Base-by-base conservation (phyloP, 2,113 vertebrate species). In the Potamarius usumacintae region DNA sequence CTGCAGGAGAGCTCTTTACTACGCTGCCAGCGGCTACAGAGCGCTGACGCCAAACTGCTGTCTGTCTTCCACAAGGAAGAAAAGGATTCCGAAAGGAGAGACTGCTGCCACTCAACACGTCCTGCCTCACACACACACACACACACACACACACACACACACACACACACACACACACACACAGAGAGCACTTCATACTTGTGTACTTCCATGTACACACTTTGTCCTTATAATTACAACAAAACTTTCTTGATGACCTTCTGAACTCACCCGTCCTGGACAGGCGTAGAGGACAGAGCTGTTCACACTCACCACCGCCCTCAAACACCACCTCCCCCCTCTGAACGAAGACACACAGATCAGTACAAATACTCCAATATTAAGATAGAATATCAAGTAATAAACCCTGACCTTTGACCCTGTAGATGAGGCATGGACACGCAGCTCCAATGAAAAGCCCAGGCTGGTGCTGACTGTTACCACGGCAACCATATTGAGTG, bases 11-110 rank as follows among this genome's bases (percentile, higher is more conserved):
- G 93, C 52, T 88, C 94, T 90, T 95, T 96, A 83, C 95, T 94
- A 90, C 94, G 96, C 90, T 96, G 96, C 97, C 97, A 98, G 79
- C 93, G 96, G 88, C 96, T 94, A 91, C 96, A 97, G 80, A 99
- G 94, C 58, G 97, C 95, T 85, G 94, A 94, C 65, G 97, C 96
- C 92, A 98, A 96, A 84, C 96, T 94, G 17, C 94, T 97, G 95
- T 99, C 98, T 76, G 96, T 89, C 0, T 92, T 90, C 97, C 97
- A 98, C 52, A 96, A 95, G 34, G 95, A 96, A 80, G 0, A 85
- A 85, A 76, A 91, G 22, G 93, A 94, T 85, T 96, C 96, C 88
- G 97, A 92, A 86, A 97, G 96, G 87, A 98, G 96, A 83, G 96
- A 96, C 81, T 92, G 94, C 92, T 97, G 96, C 98, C 98, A 99